phyloP scores from a whole-genome alignment of 2,113 vertebrate genomes.

The Miniopterus natalensis region DNA sequence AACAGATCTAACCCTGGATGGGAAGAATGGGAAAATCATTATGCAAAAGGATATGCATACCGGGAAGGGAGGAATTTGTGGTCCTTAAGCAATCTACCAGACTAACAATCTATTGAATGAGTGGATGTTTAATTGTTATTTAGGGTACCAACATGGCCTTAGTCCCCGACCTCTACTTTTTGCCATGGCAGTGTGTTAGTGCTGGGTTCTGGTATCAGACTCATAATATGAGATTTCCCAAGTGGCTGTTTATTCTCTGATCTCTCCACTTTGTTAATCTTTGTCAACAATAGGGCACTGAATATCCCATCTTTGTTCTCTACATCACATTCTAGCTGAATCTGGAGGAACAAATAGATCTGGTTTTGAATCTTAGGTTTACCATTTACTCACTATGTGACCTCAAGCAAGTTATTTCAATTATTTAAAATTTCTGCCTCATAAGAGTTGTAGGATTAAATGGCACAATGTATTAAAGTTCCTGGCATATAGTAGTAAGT shows the following conservation, averaged over 20 bases:
- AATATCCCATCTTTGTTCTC: not conserved
- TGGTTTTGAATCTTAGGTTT: conserved; percentile 12
- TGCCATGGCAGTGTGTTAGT: not conserved
- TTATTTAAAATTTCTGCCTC: not conserved
- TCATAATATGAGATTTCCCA: not conserved
- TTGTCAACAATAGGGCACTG: not conserved
- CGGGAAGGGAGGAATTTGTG: not conserved
- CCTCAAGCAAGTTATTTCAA: not conserved
- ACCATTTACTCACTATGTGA: not conserved
- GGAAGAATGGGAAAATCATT: not conserved
- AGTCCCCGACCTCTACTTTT: not conserved
- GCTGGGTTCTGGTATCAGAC: not conserved
- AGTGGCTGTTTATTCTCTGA: not conserved
- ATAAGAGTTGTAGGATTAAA: not conserved
- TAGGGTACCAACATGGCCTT: not conserved
- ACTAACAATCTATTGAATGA: not conserved
- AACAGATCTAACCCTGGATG: not conserved
- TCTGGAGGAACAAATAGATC: not conserved
- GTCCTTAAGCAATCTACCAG: not conserved
- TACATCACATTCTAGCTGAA: not conserved
- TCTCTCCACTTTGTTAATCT: not conserved
- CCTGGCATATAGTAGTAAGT: not conserved
- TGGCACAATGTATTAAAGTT: not conserved
- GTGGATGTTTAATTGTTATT: not conserved
- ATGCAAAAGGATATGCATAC: not conserved